Percentiles rank a stretch among this genome's conserved stretches.
These are phyloP conservation scores for Amblyjoppa proteus DNA, from an alignment of 2,888 invertebrate genomes.

Conservation along the genomic window DNA sequence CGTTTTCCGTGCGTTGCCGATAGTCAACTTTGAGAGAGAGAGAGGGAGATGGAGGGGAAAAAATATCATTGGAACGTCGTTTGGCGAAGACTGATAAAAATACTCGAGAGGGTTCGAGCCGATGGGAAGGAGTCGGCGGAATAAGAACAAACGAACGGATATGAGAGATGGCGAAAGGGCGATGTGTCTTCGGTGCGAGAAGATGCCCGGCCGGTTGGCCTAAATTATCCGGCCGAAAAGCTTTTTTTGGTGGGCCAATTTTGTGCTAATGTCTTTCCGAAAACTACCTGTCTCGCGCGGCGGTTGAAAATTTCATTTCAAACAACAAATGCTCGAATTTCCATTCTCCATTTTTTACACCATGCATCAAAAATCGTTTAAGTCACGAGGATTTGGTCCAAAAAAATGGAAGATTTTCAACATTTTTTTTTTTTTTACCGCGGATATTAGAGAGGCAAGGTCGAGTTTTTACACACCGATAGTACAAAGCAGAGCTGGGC, in stretches of 20 bases:
- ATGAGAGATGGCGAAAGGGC: background rate
- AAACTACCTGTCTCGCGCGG: background rate
- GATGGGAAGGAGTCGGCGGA: conserved; percentile 49
- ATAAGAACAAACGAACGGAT: conserved; percentile 22
- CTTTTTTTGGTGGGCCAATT: conserved; percentile 13
- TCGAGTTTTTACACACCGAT: too few relatives aligned
- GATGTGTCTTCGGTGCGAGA: background rate
- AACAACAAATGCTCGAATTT: too few relatives aligned
- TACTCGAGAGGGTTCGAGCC: conserved; percentile 33
- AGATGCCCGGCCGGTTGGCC: background rate
- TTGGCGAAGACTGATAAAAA: conserved; percentile 44
- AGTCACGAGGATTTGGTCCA: too few relatives aligned
- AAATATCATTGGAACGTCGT: conserved; percentile 31
- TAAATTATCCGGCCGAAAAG: background rate
- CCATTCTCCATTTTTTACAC: too few relatives aligned
- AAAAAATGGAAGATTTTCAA: too few relatives aligned
- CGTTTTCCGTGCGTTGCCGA: conserved; percentile 29
- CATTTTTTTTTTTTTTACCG: too few relatives aligned
- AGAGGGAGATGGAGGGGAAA: background rate
- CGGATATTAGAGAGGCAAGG: too few relatives aligned
- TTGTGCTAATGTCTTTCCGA: background rate
- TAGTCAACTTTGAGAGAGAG: conserved; percentile 32
- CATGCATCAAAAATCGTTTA: too few relatives aligned
- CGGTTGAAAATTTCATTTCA: background rate
- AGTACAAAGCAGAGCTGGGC: too few relatives aligned